Evolutionary conservation across 2,888 invertebrate genomes (phyloP), one percentile per base, ranked within the genome.

Genomic region (Anorthoa munda): DNA sequence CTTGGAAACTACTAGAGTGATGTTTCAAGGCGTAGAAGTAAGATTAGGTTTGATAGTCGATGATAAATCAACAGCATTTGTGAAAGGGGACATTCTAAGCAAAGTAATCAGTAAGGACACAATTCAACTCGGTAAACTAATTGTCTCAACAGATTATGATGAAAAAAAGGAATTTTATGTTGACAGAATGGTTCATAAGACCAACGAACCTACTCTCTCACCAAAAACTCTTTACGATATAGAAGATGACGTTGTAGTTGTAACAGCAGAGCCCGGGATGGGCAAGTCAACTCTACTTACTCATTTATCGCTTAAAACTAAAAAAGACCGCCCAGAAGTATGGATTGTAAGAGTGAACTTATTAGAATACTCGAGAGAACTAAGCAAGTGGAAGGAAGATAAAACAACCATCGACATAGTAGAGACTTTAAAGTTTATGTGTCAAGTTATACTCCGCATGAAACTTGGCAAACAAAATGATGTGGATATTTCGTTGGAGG

Each of bases 261-360:
- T 84, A 46, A 74, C 75, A 13, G 84, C 75, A 3, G 59, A 72
- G 60, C 82, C 86, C 1, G 86, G 85, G 0, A 86, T 85, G 86
- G 86, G 86, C 7, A 86, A 86, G 65, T 83, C 86, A 17, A 83
- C 77, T 17, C 60, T 86, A 7, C 77, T 68, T 31, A 31, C 66
- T 60, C 60, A 45, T 21, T 68, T 86, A 59, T 69, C 82, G 4
- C 17, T 81, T 4, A 64, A 61, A 59, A 81, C 83, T 2, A 85
- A 82, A 46, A 21, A 67, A 45, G 0, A 23, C 0, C 45, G 75
- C 31, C 83, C 77, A 7, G 39, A 60, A 5, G 15, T 75, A 18
- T 86, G 86, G 84, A 79, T 84, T 50, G 60, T 77, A 15, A 69
- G 84, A 7, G 56, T 83, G 9, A 79, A 84, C 53, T 70, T 84